Evolutionary conservation across 2,888 invertebrate genomes (phyloP), one percentile per base, ranked within the genome.

Genomic region (Rutpela maculata): DNA sequence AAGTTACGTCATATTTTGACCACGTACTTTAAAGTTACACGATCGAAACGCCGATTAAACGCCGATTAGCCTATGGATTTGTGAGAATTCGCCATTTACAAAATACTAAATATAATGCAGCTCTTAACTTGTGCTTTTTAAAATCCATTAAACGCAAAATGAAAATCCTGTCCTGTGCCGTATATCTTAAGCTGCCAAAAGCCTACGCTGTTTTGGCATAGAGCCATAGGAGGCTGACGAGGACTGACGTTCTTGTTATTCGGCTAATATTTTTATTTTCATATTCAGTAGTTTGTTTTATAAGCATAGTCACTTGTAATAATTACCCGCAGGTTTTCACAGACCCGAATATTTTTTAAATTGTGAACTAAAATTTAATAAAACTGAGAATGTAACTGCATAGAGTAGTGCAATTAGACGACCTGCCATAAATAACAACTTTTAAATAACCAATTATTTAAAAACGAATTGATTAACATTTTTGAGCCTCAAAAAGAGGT

Each of bases 241-340:
- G n/a, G n/a, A 50, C 50, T n/a, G 50, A 50, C 50, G 50, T 50
- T 50, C n/a, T n/a, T 50, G n/a, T 50, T 50, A 50, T 50, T 50
- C 50, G 6, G 5, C 50, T 50, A 50, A 50, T 50, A 50, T 50
- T 50, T 50, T 50, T 50, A 50, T 50, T 50, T 50, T 50, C 50
- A 50, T 50, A n/a, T 50, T 50, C n/a, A 50, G 50, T 12, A 50
- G 50, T 43, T 43, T 43, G 15, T 35, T 10, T 43, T 43, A 10
- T 43, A 43, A 12, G 43, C 43, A 10, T 7, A 43, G 15, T 50
- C 50, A 50, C 50, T 50, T 50, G 50, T 50, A 50, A 50, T 50
- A 50, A 15, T n/a, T 50, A 17, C 50, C n/a, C 50, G 15, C 2
- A 3, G 50, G n/a, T n/a, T 50, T 43, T n/a, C 50, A 5, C 6